These are phyloP conservation scores for Galeruca laticollis DNA, from an alignment of 2,888 invertebrate species.

Conservation along the genomic window DNA sequence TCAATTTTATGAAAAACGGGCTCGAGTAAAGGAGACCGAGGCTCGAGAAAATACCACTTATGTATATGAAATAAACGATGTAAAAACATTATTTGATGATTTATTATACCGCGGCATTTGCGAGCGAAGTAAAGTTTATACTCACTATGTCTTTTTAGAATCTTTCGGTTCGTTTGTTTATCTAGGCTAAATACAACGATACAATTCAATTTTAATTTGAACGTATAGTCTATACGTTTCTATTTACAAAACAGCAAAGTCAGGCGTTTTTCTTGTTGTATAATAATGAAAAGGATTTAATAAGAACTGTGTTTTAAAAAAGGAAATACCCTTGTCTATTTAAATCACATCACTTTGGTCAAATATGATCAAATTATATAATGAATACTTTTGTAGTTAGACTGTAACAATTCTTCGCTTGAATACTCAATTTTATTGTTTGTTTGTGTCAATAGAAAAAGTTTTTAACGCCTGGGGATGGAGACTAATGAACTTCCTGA, in stretches of 20 bases:
- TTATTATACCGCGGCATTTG: no score
- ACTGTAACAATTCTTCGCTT: conserved; percentile 10
- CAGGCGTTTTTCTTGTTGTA: background rate
- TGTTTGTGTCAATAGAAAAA: conserved; percentile 42
- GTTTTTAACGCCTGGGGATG: conserved; percentile 43
- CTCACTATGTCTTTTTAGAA: no score
- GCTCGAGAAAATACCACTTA: no score
- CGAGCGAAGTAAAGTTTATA: no score
- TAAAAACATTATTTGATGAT: no score
- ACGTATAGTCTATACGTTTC: background rate
- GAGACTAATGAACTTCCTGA: conserved; percentile 53
- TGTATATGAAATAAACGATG: no score
- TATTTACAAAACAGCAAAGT: background rate
- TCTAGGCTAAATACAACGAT: background rate
- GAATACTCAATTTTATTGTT: conserved; percentile 27
- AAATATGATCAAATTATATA: conserved; percentile 15
- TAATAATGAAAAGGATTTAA: background rate
- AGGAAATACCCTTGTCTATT: background rate
- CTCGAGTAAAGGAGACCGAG: no score
- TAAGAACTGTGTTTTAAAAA: background rate
- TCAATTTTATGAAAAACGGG: no score
- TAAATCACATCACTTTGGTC: conserved; percentile 16
- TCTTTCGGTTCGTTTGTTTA: no score
- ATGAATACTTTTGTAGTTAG: conserved; percentile 13
- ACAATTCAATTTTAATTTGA: background rate